phyloP scores from a whole-genome alignment of 2,797 vertebrate species.

The Peromyscus melanophrys region DNA sequence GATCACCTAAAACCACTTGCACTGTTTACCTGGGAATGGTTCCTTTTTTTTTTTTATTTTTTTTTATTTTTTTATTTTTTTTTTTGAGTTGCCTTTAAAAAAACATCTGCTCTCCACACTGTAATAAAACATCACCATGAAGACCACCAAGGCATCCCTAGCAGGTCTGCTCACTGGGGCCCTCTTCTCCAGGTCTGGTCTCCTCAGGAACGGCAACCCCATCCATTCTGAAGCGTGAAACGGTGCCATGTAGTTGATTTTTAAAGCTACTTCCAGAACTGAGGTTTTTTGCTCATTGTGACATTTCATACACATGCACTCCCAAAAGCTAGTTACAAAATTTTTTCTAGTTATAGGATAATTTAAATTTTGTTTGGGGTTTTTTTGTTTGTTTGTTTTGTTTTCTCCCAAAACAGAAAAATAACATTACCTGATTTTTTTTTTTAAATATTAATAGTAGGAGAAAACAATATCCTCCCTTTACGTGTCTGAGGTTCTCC shows the following conservation, averaged over 20 bases:
- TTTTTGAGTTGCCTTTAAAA: background rate
- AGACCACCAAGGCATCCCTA: background rate
- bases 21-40: conserved; percentile 88
- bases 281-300: conserved; percentile 50
- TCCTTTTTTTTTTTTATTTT: conserved; percentile 61
- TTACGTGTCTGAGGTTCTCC: background rate
- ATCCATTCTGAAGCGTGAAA: conserved; percentile 61
- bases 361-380: conserved; percentile 4
- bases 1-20: conserved; percentile 89
- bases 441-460: background rate
- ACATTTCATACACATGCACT: background rate
- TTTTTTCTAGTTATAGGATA: background rate
- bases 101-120: conserved; percentile 81
- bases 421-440: conserved; percentile 54
- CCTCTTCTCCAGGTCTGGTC: conserved; percentile 42
- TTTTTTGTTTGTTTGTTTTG: conserved; percentile 4
- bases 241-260: conserved; percentile 46
- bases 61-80: too few relatives aligned
- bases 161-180: background rate
- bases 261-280: conserved; percentile 68
- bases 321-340: conserved; percentile 43
- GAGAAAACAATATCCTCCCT: background rate
- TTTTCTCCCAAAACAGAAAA: conserved; percentile 34
- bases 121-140: conserved; percentile 66
- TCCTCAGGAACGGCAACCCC: conserved; percentile 53